phyloP scores from a whole-genome alignment of 2,113 vertebrate species.

The Brienomyrus brachyistius region DNA sequence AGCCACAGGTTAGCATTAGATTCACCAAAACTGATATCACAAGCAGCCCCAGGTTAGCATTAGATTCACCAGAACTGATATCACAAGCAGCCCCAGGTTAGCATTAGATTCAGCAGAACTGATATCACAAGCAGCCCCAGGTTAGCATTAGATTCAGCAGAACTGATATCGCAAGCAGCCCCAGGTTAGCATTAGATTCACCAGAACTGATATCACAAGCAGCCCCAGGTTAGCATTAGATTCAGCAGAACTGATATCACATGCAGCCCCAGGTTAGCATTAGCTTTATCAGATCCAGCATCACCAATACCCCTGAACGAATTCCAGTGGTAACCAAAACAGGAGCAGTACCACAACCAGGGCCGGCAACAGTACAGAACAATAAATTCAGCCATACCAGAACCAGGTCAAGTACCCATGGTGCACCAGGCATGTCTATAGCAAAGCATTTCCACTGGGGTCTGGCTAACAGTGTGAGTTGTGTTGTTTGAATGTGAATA shows the following conservation, averaged over 20 bases:
- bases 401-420: background rate
- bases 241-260: too few species aligned
- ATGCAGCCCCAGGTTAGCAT: too few species aligned
- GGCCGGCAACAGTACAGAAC: background rate
- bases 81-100: background rate
- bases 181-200: too few species aligned
- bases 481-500: background rate
- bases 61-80: background rate
- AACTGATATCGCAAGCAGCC: too few species aligned
- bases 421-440: background rate
- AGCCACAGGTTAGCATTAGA: too few species aligned
- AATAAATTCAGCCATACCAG: background rate
- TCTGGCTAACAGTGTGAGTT: background rate
- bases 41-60: background rate
- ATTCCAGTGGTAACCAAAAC: background rate
- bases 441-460: background rate
- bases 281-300: background rate
- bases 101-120: background rate
- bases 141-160: background rate
- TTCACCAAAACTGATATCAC: too few species aligned
- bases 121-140: background rate
- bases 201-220: too few species aligned
- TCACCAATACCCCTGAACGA: background rate
- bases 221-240: too few species aligned
- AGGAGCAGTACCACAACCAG: background rate